Percentiles rank a stretch among this genome's conserved stretches.
These are phyloP conservation scores for Nymphalis urticae DNA, from an alignment of 2,888 invertebrate genomes.

Conservation along the genomic window DNA sequence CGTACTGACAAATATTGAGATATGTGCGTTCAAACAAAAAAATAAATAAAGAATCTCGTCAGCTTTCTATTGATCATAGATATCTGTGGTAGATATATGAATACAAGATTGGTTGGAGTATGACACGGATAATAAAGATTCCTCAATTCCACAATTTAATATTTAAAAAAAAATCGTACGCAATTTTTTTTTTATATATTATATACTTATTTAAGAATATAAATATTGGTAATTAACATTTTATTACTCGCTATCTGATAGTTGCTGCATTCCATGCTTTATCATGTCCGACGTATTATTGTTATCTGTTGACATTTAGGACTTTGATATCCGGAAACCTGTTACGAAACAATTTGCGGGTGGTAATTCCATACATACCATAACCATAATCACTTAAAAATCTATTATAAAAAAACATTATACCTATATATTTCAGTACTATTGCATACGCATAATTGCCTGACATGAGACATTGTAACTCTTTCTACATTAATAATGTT, in stretches of 20 bases:
- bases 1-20: too few species aligned
- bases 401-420: too few species aligned
- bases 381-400: background rate
- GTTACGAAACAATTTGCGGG: background rate
- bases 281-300: background rate
- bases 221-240: background rate
- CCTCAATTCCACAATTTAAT: too few species aligned
- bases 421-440: background rate
- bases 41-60: too few species aligned
- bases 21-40: too few species aligned
- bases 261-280: constrained; percentile 4
- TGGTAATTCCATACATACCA: background rate
- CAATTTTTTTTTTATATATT: background rate
- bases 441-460: background rate
- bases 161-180: too few species aligned
- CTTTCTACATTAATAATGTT: too few species aligned
- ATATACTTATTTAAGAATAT: background rate
- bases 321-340: constrained; percentile 4
- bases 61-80: too few species aligned
- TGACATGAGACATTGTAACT: too few species aligned
- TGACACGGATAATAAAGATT: too few species aligned
- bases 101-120: too few species aligned
- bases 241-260: constrained; percentile 3
- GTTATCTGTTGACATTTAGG: background rate
- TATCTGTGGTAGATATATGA: too few species aligned